A percentile compares a stretch with the other conserved stretches of the same genome.
These are phyloP conservation scores for Cisticola juncidis DNA, from an alignment of 2,113 vertebrate genomes.

Conservation along the genomic window DNA sequence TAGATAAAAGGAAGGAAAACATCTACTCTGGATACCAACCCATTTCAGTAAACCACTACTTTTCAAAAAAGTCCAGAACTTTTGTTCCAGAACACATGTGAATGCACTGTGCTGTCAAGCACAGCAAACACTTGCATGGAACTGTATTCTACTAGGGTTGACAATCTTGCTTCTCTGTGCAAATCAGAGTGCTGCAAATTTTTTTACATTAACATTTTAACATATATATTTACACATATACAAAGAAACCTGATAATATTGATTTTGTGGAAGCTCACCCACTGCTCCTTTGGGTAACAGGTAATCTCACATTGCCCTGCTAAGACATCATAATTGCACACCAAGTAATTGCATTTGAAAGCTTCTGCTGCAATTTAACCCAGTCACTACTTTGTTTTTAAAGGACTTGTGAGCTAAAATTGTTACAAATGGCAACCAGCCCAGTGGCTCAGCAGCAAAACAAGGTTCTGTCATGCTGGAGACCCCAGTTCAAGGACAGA, in stretches of 20 bases:
- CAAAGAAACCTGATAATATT: not conserved
- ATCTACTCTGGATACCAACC: not conserved
- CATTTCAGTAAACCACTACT: not conserved
- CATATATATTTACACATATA: not conserved
- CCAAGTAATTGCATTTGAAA: conserved; percentile 51
- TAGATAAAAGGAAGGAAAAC: not conserved
- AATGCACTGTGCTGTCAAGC: not conserved
- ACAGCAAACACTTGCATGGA: not conserved
- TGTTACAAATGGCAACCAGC: conserved; percentile 43
- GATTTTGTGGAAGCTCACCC: conserved; percentile 14
- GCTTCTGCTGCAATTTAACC: conserved; percentile 55
- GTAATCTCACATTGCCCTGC: conserved; percentile 27
- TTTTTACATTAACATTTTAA: not conserved
- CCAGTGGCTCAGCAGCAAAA: conserved; percentile 44
- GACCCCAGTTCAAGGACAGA: conserved; percentile 53
- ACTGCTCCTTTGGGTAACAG: conserved; percentile 13
- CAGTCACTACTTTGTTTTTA: conserved; percentile 40
- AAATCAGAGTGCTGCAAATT: not conserved
- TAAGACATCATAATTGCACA: conserved; percentile 43
- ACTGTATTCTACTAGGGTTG: not conserved
- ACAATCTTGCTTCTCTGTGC: not conserved
- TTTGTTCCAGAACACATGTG: not conserved
- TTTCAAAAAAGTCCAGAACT: not conserved
- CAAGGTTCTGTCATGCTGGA: conserved; percentile 37
- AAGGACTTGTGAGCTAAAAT: conserved; percentile 50